phyloP scores from a whole-genome alignment of 2,113 vertebrate genomes.

The Gallinago jamesoni region DNA sequence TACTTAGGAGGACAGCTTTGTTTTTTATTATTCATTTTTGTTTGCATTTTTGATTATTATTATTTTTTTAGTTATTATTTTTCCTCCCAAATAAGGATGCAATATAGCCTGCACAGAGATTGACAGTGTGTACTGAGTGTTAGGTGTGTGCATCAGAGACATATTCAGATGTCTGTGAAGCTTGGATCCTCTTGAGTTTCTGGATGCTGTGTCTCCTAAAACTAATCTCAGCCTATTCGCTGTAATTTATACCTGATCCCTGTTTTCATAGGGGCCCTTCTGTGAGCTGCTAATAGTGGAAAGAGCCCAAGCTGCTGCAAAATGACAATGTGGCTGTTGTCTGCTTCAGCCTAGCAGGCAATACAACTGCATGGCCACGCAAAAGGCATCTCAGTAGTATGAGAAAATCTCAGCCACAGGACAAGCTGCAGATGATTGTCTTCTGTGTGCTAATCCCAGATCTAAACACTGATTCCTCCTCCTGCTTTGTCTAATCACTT shows the following conservation, averaged over 20 bases:
- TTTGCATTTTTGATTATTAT: background rate
- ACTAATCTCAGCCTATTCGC: background rate
- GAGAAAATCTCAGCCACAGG: background rate
- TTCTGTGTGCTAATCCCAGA: background rate
- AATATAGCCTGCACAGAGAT: background rate
- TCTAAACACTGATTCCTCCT: background rate
- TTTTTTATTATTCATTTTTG: background rate
- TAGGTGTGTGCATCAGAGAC: background rate
- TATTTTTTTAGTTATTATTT: too few relatives aligned
- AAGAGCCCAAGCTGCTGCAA: background rate
- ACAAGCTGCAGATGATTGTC: background rate
- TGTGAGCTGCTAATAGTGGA: background rate
- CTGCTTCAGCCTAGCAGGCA: background rate
- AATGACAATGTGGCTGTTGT: background rate
- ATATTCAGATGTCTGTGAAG: background rate
- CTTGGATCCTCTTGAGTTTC: background rate
- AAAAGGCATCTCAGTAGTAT: accelerated
- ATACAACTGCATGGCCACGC: accelerated
- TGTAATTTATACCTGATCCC: background rate
- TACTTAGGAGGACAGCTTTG: background rate
- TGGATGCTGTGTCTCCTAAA: background rate
- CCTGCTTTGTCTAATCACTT: background rate
- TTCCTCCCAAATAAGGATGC: background rate
- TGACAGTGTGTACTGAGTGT: background rate
- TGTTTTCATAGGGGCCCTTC: background rate